Evolutionary conservation across 2,113 vertebrate species (phyloP).

Genomic region (Sapajus apella): DNA sequence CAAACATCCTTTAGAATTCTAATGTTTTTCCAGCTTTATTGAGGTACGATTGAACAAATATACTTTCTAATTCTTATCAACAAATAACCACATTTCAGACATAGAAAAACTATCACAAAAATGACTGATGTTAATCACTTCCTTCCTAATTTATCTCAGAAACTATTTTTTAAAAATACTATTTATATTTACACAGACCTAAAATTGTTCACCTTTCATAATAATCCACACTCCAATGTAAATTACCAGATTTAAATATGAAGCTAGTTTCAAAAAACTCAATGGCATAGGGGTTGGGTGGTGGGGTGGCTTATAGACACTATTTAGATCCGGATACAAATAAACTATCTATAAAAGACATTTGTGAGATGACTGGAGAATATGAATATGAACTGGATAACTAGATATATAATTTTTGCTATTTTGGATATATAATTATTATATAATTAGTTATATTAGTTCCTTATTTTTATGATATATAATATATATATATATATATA

Average conservation of each 20-base stretch:
- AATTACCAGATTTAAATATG: not conserved
- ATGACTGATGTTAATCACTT: conserved; percentile 16
- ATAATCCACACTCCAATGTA: not conserved
- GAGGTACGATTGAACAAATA: not conserved
- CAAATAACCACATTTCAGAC: not conserved
- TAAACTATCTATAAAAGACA: conserved; percentile 35
- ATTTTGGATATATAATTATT: not conserved
- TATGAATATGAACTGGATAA: not conserved
- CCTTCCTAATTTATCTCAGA: not conserved
- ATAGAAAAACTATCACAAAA: conserved; percentile 39
- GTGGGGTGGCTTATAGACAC: not conserved
- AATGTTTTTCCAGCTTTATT: not conserved
- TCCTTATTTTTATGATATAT: not conserved
- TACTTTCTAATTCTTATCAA: not conserved
- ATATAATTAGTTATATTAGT: not conserved
- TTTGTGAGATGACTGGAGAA: conserved; percentile 25
- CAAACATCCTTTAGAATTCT: conserved; percentile 7
- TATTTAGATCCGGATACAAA: conserved; percentile 20
- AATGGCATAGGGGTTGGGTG: not conserved
- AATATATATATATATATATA: too few relatives aligned
- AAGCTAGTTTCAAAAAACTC: not conserved
- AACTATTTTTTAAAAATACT: not conserved
- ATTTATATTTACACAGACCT: conserved; percentile 1
- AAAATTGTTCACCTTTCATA: not conserved
- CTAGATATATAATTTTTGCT: conserved; percentile 25